Conservation (phyloP, 2,797 vertebrate genomes). For the Enteromius fasciolatus region DNA sequence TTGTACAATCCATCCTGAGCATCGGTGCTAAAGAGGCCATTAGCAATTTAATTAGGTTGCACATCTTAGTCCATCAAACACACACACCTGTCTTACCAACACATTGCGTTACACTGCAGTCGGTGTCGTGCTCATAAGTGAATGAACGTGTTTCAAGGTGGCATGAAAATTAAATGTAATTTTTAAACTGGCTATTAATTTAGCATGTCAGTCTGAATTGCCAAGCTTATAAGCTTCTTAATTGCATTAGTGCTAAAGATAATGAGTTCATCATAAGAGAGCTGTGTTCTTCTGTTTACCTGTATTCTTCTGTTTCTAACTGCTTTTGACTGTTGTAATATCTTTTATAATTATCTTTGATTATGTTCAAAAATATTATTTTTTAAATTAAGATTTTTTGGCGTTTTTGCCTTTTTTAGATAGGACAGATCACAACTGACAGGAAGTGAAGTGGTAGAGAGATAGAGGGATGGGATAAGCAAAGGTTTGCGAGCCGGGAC, state of each 20-base stretch:
- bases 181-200: constrained; percentile 55
- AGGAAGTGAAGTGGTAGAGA: too few relatives aligned
- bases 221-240: constrained; percentile 65
- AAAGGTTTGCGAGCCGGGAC: too few relatives aligned
- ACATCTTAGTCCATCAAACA: constrained; percentile 11
- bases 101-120: constrained; percentile 1
- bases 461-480: too few relatives aligned
- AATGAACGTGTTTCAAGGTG: constrained; percentile 56
- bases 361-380: neutral
- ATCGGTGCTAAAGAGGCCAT: constrained; percentile 17
- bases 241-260: constrained; percentile 32
- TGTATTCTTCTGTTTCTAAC: neutral
- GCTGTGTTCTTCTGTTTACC: neutral
- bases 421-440: too few relatives aligned
- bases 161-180: constrained; percentile 59
- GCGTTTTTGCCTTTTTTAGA: too few relatives aligned
- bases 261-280: constrained; percentile 25
- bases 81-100: neutral
- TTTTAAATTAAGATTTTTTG: too few relatives aligned
- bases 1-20: constrained; percentile 10
- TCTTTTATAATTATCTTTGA: neutral
- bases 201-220: constrained; percentile 67
- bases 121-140: neutral
- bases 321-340: neutral
- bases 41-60: constrained; percentile 15